These are phyloP conservation scores for Chaenogobius annularis DNA, from an alignment of 2,113 vertebrate genomes.

Conservation along the genomic window DNA sequence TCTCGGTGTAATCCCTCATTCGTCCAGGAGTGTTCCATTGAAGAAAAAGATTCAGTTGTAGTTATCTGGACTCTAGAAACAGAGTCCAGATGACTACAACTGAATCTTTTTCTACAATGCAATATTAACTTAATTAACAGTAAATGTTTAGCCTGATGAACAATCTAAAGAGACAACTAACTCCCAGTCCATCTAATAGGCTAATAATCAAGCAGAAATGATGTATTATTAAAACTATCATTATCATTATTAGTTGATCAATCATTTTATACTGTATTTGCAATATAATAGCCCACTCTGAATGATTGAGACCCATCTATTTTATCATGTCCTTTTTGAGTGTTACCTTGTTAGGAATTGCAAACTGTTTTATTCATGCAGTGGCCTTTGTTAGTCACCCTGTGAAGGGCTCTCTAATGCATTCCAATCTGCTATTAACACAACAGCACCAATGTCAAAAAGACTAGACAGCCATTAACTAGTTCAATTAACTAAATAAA, in stretches of 20 bases:
- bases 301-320: conserved; percentile 19
- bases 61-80: no score
- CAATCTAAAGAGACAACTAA: neutral
- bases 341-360: conserved; percentile 40
- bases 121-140: neutral
- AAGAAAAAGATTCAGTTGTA: no score
- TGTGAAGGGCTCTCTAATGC: conserved; percentile 58
- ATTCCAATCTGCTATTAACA: conserved; percentile 60
- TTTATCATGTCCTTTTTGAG: conserved; percentile 9
- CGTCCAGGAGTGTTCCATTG: no score
- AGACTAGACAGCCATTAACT: conserved; percentile 45
- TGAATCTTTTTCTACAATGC: no score
- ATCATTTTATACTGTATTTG: neutral
- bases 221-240: neutral
- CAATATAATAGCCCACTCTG: neutral
- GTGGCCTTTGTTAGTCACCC: conserved; percentile 48
- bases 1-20: no score
- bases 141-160: neutral
- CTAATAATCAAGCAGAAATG: neutral
- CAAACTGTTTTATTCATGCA: conserved; percentile 50
- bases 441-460: conserved; percentile 51
- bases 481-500: conserved; percentile 55
- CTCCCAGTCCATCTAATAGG: neutral
- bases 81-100: no score
- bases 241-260: neutral